Conservation (phyloP, 92 coral and sea anemone species). For the Actinernus sp. region DNA sequence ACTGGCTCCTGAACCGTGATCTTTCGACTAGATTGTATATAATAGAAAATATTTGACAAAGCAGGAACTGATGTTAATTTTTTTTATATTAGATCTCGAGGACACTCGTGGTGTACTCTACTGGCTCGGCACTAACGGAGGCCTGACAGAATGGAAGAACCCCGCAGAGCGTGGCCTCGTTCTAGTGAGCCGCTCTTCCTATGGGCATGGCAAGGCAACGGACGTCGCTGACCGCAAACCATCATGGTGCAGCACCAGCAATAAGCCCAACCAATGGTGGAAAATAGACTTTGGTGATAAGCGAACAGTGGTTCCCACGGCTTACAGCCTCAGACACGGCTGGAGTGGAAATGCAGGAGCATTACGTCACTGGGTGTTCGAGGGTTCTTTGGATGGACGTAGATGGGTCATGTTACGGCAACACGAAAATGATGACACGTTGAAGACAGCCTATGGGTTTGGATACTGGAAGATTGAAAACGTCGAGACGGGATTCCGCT, state of each 20-base stretch:
- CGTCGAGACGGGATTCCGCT: slow-evolving; percentile 50
- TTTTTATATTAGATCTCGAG: slow-evolving; percentile 41
- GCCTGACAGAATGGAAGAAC: slow-evolving; percentile 67
- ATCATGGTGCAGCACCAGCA: slow-evolving; percentile 78
- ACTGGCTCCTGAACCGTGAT: neutral
- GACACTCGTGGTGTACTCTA: slow-evolving; percentile 70
- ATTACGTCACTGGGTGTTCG: slow-evolving; percentile 75
- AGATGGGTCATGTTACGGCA: slow-evolving; percentile 60
- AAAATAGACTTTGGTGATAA: slow-evolving; percentile 81
- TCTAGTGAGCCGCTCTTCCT: slow-evolving; percentile 69
- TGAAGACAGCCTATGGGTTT: slow-evolving; percentile 67
- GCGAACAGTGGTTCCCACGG: slow-evolving; percentile 56
- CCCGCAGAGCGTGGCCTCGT: slow-evolving; percentile 70
- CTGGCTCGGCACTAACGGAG: slow-evolving; percentile 80
- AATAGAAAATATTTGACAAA: no score
- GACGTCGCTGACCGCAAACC: slow-evolving; percentile 77
- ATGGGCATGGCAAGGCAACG: slow-evolving; percentile 79
- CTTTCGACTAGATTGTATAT: neutral
- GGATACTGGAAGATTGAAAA: slow-evolving; percentile 73
- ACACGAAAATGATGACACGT: slow-evolving; percentile 67
- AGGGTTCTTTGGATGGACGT: slow-evolving; percentile 73
- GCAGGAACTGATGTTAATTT: neutral
- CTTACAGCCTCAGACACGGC: slow-evolving; percentile 71
- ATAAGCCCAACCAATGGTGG: slow-evolving; percentile 85
- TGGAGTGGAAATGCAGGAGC: slow-evolving; percentile 79